A percentile compares a stretch with the other conserved stretches of the same genome.
Conservation (phyloP, 1,140 invertebrate species). For the Drosophila cardini region DNA sequence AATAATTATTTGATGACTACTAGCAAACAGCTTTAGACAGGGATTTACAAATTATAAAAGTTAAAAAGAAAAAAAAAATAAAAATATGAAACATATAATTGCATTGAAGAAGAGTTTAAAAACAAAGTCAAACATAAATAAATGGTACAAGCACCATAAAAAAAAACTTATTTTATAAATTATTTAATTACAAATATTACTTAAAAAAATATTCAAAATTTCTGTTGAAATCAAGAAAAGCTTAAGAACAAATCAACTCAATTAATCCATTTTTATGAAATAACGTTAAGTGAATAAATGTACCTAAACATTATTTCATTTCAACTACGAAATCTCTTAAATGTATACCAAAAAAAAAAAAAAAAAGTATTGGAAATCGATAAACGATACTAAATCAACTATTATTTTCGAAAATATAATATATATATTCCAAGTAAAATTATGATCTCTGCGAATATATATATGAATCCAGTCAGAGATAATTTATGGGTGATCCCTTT, state of each 20-base stretch:
- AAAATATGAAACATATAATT: constrained; percentile 34
- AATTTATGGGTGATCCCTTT: background rate
- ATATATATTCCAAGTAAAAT: constrained; percentile 2
- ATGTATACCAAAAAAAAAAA: background rate
- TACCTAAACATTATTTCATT: constrained; percentile 37
- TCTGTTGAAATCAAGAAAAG: constrained; percentile 28
- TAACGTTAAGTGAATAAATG: constrained; percentile 40
- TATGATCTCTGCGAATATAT: background rate
- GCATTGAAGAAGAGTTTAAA: constrained; percentile 40
- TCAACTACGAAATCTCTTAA: constrained; percentile 27
- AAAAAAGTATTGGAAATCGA: background rate
- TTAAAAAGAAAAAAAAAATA: too few relatives aligned
- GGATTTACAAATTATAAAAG: constrained; percentile 60
- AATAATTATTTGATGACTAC: constrained; percentile 46
- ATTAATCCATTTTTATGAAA: constrained; percentile 42
- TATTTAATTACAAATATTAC: constrained; percentile 19
- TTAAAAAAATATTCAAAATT: constrained; percentile 16
- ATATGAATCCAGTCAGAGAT: constrained; percentile 8
- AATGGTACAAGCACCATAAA: constrained; percentile 39
- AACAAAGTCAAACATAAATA: constrained; percentile 32
- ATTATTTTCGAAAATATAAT: constrained; percentile 6
- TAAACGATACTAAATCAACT: background rate
- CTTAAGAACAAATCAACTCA: constrained; percentile 29
- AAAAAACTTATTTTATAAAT: constrained; percentile 38
- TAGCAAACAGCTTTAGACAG: constrained; percentile 57